Percentiles rank a stretch among this genome's conserved stretches.
Conservation (phyloP, 2,113 vertebrate genomes). For the Dicentrarchus labrax region DNA sequence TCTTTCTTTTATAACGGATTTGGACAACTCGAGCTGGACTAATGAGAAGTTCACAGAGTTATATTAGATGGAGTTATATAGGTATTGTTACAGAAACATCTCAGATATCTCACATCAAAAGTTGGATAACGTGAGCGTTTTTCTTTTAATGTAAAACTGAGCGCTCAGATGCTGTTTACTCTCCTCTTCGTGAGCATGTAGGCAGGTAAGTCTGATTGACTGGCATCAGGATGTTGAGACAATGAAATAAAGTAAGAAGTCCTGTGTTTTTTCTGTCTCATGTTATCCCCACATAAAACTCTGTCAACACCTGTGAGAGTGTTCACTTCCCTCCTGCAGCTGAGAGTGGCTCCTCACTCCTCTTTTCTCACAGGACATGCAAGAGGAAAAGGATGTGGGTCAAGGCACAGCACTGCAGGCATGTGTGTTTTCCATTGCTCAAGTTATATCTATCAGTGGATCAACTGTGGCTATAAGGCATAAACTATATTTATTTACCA, state of each 20-base stretch:
- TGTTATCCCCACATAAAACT: conserved; percentile 43
- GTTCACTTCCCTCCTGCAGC: conserved; percentile 52
- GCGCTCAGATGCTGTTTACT: background rate
- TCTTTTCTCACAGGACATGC: conserved; percentile 54
- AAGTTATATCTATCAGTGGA: conserved; percentile 59
- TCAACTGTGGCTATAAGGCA: conserved; percentile 58
- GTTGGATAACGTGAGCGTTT: background rate
- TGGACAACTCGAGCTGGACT: background rate
- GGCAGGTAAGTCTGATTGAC: background rate
- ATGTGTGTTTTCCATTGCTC: conserved; percentile 62
- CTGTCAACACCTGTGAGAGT: conserved; percentile 63
- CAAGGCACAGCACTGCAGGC: conserved; percentile 38
- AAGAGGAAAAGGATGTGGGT: conserved; percentile 71
- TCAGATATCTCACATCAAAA: conserved; percentile 25
- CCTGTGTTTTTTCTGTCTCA: conserved; percentile 30
- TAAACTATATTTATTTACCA: conserved; percentile 36
- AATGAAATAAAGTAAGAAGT: conserved; percentile 1
- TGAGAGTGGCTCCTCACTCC: background rate
- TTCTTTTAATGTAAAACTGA: background rate
- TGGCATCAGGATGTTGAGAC: background rate
- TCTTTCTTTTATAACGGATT: background rate
- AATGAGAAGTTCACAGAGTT: background rate
- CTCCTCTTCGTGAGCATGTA: background rate
- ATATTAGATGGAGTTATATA: background rate
- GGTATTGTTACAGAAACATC: conserved; percentile 9